phyloP scores from a whole-genome alignment of 2,888 invertebrate species.

The Pseudolycoriella hygida region DNA sequence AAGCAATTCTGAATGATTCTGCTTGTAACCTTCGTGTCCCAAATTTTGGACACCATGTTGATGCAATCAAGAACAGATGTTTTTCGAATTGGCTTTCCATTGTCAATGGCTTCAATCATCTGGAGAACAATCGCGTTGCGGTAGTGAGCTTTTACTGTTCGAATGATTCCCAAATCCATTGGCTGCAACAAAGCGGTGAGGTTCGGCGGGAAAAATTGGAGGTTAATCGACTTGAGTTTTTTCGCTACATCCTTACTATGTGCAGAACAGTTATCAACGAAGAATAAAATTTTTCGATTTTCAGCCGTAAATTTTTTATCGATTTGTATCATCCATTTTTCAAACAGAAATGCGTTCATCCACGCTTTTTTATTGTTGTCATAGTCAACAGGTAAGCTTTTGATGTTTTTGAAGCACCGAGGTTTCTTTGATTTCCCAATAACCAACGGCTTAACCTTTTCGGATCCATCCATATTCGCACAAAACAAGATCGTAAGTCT shows the following conservation, averaged over 20 bases:
- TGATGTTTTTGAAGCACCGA: background rate
- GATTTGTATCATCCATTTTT: background rate
- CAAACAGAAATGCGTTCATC: background rate
- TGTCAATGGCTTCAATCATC: background rate
- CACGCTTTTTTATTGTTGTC: background rate
- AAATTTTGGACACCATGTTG: background rate
- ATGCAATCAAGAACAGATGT: background rate
- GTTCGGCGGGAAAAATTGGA: background rate
- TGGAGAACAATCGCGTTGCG: background rate
- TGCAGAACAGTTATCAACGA: background rate
- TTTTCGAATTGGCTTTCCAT: background rate
- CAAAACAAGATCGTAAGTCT: background rate
- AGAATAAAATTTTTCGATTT: background rate
- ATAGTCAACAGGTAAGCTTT: background rate
- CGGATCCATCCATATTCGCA: background rate
- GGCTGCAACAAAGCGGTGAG: background rate
- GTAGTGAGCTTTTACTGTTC: background rate
- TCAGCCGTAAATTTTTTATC: background rate
- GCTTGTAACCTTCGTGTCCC: background rate
- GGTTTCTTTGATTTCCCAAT: background rate
- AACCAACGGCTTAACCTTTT: background rate
- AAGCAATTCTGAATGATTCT: background rate
- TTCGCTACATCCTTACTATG: background rate
- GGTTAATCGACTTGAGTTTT: background rate
- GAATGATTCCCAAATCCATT: background rate